A percentile compares a stretch with the other conserved stretches of the same genome.
phyloP scores from a whole-genome alignment of 1,140 invertebrate genomes.

The Zophobas atratus region DNA sequence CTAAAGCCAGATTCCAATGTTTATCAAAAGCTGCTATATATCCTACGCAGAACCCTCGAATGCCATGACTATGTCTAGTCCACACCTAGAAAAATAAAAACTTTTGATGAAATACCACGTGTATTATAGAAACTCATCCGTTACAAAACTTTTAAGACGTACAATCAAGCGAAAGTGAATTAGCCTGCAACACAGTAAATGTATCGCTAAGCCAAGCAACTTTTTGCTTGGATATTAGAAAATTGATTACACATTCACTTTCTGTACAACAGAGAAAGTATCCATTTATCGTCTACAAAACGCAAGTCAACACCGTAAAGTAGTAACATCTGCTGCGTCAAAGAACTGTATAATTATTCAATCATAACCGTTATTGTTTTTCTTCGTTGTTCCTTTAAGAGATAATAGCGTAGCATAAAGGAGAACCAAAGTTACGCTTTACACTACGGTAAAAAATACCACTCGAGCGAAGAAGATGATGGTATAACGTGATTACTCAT shows the following conservation, averaged over 20 bases:
- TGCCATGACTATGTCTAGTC: conserved; percentile 74
- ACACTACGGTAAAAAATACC: conserved; percentile 8
- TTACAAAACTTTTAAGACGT: conserved; percentile 26
- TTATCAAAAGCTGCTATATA: conserved; percentile 93
- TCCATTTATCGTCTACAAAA: conserved; percentile 25
- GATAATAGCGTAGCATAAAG: conserved; percentile 32
- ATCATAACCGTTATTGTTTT: conserved; percentile 47
- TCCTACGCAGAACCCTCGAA: conserved; percentile 86
- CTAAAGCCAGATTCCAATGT: conserved; percentile 93
- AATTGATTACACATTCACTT: conserved; percentile 42
- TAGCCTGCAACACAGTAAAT: conserved; percentile 15
- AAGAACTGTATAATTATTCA: conserved; percentile 46
- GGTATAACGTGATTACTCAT: no score
- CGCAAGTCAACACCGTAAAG: conserved; percentile 16
- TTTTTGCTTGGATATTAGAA: conserved; percentile 37
- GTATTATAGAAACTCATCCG: not conserved
- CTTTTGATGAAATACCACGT: conserved; percentile 11
- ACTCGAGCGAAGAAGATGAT: not conserved
- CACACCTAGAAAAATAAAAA: conserved; percentile 72
- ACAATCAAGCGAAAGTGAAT: conserved; percentile 28
- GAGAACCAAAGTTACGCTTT: conserved; percentile 43
- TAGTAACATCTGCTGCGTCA: conserved; percentile 43
- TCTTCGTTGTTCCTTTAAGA: conserved; percentile 19
- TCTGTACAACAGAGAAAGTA: conserved; percentile 36
- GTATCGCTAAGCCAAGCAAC: conserved; percentile 25